These are phyloP conservation scores for Spongilla lacustris DNA, from an alignment of 37 sponge, comb jelly and placozoan genomes.

Conservation along the genomic window DNA sequence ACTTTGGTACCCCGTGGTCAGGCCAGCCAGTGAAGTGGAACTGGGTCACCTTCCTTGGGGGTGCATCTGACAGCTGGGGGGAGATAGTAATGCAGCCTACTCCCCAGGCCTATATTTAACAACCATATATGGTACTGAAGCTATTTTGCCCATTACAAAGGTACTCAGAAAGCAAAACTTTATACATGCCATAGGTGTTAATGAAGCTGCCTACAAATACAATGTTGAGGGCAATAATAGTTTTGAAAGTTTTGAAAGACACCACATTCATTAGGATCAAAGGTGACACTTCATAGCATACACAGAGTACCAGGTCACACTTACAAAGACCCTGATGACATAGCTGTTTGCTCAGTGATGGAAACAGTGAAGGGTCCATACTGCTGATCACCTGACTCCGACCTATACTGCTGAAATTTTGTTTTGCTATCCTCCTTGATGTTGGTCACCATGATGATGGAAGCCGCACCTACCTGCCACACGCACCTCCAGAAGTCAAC, in stretches of 20 bases:
- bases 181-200: too few species aligned
- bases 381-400: conserved; percentile 9
- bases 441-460: conserved; percentile 80
- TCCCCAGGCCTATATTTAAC: too few species aligned
- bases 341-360: conserved; percentile 48
- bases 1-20: background rate
- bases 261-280: background rate
- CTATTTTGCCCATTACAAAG: too few species aligned
- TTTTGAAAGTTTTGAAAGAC: too few species aligned
- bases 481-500: conserved; percentile 76
- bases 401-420: conserved; percentile 82
- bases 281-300: too few species aligned
- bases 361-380: conserved; percentile 56
- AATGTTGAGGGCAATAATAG: too few species aligned
- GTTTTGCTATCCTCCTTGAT: conserved; percentile 60
- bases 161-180: too few species aligned
- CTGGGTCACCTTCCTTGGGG: background rate
- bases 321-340: conserved; percentile 39
- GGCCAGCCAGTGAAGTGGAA: conserved; percentile 46
- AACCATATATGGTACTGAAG: too few species aligned
- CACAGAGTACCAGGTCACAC: conserved; percentile 1
- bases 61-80: background rate
- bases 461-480: conserved; percentile 61
- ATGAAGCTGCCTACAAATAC: too few species aligned
- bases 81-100: too few species aligned